Conservation (phyloP, 1,140 invertebrate genomes). For the Platorchestia sp. region DNA sequence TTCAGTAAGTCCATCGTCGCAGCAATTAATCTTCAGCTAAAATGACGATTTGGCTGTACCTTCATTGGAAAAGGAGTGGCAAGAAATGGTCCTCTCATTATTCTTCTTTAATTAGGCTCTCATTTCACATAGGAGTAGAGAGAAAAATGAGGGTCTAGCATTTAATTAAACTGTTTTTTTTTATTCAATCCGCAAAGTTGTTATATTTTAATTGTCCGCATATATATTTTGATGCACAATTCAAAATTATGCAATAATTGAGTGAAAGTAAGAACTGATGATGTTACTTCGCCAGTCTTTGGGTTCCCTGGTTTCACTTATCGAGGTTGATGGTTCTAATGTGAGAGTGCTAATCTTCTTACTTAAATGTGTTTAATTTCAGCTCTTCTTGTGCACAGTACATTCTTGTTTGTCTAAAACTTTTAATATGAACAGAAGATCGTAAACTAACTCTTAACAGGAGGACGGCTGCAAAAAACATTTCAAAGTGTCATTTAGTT, state of each 20-base stretch:
- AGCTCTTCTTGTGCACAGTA: not conserved
- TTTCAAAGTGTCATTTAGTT: not conserved
- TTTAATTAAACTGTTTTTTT: not conserved
- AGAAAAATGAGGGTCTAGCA: not conserved
- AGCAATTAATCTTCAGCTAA: not conserved
- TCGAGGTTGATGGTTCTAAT: not conserved
- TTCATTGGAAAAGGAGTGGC: not conserved
- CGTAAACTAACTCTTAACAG: not conserved
- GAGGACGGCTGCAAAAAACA: not conserved
- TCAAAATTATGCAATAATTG: not conserved
- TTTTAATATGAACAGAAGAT: not conserved
- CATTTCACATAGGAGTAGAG: not conserved
- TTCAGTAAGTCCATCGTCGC: not conserved
- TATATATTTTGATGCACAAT: not conserved
- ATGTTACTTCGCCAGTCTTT: not conserved
- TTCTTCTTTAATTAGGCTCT: not conserved
- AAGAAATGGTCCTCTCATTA: not conserved
- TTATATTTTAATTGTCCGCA: not conserved
- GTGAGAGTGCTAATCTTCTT: not conserved
- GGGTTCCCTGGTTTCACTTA: not conserved
- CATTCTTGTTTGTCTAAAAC: not conserved
- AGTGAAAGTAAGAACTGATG: not conserved
- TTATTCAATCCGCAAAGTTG: not conserved
- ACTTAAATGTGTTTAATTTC: not conserved
- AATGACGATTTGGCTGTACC: not conserved